Base-by-base conservation (phyloP, 2,888 invertebrate species). In the Axea sp. region DNA sequence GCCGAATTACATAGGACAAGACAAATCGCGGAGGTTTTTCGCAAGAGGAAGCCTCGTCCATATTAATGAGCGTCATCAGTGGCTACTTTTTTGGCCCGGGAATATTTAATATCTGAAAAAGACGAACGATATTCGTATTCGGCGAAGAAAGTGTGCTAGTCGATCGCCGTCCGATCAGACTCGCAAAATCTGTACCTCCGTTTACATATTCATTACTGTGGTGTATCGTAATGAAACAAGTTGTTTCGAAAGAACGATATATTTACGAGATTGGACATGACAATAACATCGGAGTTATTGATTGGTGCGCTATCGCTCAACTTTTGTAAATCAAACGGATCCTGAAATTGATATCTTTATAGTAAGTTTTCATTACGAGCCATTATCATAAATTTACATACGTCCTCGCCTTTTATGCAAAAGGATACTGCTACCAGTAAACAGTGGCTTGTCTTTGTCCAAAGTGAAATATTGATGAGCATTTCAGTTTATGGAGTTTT, bases 311-410 rank as follows among this genome's bases (percentile, higher is more conserved):
- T 73, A 67, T 72, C 30, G 71, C 57, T 68, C 31, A 64, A 53
- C 62, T 72, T 71, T 68, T 68, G 51, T 49, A 60, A 67, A 67
- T 71, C 64, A 45, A 51, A 45, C 41, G 60, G 53, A 55, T 75
- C 51, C 64, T 51, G 72, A 72, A 75, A 72, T 47, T 72, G 75
- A 72, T 72, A 72, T 72, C 75, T 73, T 68, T 60, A 72, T 72
- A 73, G 69, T 69, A 45, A 51, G 39, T 75, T 75, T 72, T 72
- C 51, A 43, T 62, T 47, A 33, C 57, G 39, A 45, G 53, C 33
- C 15, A 76, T 76, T 76, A 76, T 60, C 75, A 76, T 76, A 76
- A 76, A 76, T 76, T 76, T 76, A 57, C 75, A 73, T 76, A 76
- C 55, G 75, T 76, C 75, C 68, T 73, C 75, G 75, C 68, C 75